Evolutionary conservation across 1,140 invertebrate genomes (phyloP), one percentile per base, ranked within the genome.

Genomic region (Bombus balteatus): DNA sequence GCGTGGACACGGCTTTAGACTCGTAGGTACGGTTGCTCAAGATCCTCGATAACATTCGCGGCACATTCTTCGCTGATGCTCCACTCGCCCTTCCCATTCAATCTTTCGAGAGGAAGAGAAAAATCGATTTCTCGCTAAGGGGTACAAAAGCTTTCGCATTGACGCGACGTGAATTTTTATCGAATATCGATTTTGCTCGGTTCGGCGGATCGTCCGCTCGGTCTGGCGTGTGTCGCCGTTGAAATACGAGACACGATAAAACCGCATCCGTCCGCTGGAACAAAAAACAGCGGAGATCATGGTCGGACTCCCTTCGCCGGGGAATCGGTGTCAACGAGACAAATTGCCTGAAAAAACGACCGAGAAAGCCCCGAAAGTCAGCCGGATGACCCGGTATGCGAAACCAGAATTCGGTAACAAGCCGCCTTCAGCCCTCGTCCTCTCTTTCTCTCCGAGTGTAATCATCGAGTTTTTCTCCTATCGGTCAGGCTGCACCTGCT

Each of bases 371-470:
- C 81, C 72, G 76, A 76, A 84, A 62, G 73, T 85, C 68, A 47
- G 85, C 87, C 68, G 81, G 70, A 83, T 91, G 92, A 94, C 92
- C 91, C 90, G 90, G 89, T 91, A 92, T 93, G 88, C 78, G 88
- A 85, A 88, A 91, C 91, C 78, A 90, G 92, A 92, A 91, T 92
- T 89, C 87, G 86, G 74, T 76, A 84, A 87, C 88, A 86, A 85
- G 82, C 57, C 41, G 62, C 59, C 32, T 78, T 81, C 25, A 68
- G 41, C 28, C 32, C 62, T 12, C 8, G 18, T 25, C 5, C 32
- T n/a, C n/a, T n/a, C 18, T 9, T 22, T 41, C 57, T 65, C 28
- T n/a, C 32, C 37, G 34, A 12, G 32, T 8, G 65, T 22, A 43
- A 79, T 70, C 65, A 70, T 10, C 53, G 75, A 8, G 39, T 80